Conservation (phyloP, 2,797 vertebrate species). For the Sebastes nivosus region DNA sequence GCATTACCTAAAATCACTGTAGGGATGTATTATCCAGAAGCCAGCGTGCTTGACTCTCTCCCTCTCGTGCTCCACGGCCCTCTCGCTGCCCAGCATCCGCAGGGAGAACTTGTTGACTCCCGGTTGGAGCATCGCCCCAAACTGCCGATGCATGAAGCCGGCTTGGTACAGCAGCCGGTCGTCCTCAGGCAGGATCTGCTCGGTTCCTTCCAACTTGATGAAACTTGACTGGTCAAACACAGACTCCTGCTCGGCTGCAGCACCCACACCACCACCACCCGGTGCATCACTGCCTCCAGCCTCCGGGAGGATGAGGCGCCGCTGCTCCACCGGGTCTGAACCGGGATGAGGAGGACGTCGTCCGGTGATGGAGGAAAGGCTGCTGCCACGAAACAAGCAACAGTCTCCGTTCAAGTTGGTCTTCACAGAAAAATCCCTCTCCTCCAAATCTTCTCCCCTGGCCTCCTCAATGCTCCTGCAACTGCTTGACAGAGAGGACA, state of each 20-base stretch:
- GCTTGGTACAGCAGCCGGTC: slow-evolving; percentile 90
- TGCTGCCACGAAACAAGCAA: slow-evolving; percentile 91
- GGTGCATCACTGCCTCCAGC: slow-evolving; percentile 63
- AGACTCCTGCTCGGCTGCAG: slow-evolving; percentile 72
- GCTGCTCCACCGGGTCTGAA: slow-evolving; percentile 87
- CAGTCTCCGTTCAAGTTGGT: slow-evolving; percentile 97
- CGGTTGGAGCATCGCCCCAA: slow-evolving; percentile 96
- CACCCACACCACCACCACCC: no score
- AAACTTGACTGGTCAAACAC: slow-evolving; percentile 85
- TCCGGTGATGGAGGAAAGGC: slow-evolving; percentile 91
- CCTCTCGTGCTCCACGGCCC: slow-evolving; percentile 97
- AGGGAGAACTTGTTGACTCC: slow-evolving; percentile 99
- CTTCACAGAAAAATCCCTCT: slow-evolving; percentile 84
- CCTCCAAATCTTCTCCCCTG: slow-evolving; percentile 84
- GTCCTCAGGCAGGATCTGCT: slow-evolving; percentile 90
- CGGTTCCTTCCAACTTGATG: slow-evolving; percentile 89
- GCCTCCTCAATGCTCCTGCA: slow-evolving; percentile 80
- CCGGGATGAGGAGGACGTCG: slow-evolving; percentile 87
- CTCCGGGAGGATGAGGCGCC: slow-evolving; percentile 86
- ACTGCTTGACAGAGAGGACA: slow-evolving; percentile 86
- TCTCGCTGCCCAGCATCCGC: slow-evolving; percentile 98
- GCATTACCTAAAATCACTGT: slow-evolving; percentile 99
- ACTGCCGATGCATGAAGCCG: slow-evolving; percentile 97
- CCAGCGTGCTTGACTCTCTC: slow-evolving; percentile 96
- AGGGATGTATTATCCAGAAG: slow-evolving; percentile 99